phyloP scores from a whole-genome alignment of 1,140 invertebrate genomes.

The Brachionus koreanus region DNA sequence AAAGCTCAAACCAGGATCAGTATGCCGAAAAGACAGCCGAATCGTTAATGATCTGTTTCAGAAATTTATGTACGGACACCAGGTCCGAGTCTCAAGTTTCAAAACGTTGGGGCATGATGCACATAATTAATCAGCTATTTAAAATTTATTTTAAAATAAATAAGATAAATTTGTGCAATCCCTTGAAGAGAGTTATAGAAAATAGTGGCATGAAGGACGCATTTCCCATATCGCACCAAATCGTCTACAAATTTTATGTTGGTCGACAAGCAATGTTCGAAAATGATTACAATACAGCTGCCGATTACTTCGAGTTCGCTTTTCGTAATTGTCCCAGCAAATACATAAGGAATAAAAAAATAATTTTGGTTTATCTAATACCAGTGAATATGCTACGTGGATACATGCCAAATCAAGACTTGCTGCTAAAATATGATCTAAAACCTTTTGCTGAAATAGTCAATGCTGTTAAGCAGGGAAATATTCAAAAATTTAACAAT shows the following conservation, averaged over 20 bases:
- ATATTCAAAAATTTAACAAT: conserved; percentile 75
- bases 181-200: conserved; percentile 90
- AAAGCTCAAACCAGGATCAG: conserved; percentile 64
- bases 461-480: conserved; percentile 79
- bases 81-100: conserved; percentile 78
- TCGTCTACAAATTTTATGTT: conserved; percentile 92
- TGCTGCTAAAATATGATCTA: conserved; percentile 83
- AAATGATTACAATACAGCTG: conserved; percentile 85
- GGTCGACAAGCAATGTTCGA: conserved; percentile 97
- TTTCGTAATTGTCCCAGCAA: conserved; percentile 80
- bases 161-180: conserved; percentile 91
- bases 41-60: conserved; percentile 84
- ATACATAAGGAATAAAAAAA: conserved; percentile 80
- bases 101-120: conserved; percentile 90
- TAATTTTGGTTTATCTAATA: conserved; percentile 90
- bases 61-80: conserved; percentile 91
- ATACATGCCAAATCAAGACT: conserved; percentile 73
- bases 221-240: conserved; percentile 75
- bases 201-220: conserved; percentile 79
- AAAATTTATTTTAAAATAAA: conserved; percentile 91
- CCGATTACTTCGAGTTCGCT: conserved; percentile 84
- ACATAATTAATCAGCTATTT: conserved; percentile 89
- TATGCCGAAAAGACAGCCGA: conserved; percentile 89
- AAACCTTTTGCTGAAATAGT: conserved; percentile 82
- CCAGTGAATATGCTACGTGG: conserved; percentile 93